Evolutionary conservation across 2,888 invertebrate genomes (phyloP), one percentile per base, ranked within the genome.

Genomic region (Cepaea hortensis): DNA sequence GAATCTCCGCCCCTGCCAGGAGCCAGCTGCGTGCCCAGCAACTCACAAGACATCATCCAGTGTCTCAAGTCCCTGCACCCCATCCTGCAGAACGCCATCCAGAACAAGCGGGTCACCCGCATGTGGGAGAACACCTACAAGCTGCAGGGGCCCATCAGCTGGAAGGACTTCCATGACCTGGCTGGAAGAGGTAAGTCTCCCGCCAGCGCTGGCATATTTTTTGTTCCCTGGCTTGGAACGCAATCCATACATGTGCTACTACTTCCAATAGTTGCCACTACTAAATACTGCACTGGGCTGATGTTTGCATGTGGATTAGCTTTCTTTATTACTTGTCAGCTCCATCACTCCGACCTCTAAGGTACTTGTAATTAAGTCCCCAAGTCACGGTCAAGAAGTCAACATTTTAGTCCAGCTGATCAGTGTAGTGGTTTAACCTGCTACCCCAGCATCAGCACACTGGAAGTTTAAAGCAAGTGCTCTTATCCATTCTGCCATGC

Each of bases 111-210:
- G 7, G 94, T 94, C 46, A 94, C 94, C 48, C 96, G 97, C 90
- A 96, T 98, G 95, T 98, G 98, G 97, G 98, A 99, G 94, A 97
- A 98, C 85, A 97, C 97, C 0, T 96, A 97, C 91, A 97, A 97
- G 0, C 98, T 99, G 75, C 97, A 97, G 90, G 99, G 99, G 0
- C 99, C 99, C 62, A 96, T 99, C 20, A 99, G 99, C 1, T 99
- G 99, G 99, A 96, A 98, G 85, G 98, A 99, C 94, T 99, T 99
- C 95, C 99, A 98, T 95, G 96, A 98, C 88, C 96, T 99, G 88
- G 98, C 98, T 73, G 98, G 98, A 13, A 96, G 98, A 93, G 98
- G 96, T 95, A 88, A 81, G 87, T 73, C 3, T 15, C 23, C 7
- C 3, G 4, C 46, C 13, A 2, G 55, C 55, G 6, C 11, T 55